Conservation (phyloP, 1,140 invertebrate species). For the Battus philenor region DNA sequence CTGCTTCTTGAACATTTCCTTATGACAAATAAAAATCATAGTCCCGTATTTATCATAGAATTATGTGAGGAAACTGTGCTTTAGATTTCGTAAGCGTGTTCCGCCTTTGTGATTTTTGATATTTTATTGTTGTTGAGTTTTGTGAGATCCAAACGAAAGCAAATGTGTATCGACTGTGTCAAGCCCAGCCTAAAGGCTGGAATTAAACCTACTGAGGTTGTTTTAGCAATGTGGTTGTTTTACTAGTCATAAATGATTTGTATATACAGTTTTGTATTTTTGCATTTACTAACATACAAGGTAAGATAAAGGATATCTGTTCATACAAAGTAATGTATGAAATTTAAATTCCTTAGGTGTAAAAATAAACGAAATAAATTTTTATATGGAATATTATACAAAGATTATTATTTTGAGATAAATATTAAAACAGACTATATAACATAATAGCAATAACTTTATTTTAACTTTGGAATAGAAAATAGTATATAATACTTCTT, state of each 20-base stretch:
- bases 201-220: constrained; percentile 28
- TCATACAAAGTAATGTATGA: constrained; percentile 32
- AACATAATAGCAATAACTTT: constrained; percentile 20
- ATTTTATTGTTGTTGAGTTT: constrained; percentile 38
- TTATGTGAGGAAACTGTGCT: constrained; percentile 17
- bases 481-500: constrained; percentile 28
- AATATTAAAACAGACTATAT: constrained; percentile 16
- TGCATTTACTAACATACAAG: constrained; percentile 43
- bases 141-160: constrained; percentile 37
- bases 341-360: constrained; percentile 44
- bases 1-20: constrained; percentile 1
- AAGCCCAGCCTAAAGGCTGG: constrained; percentile 19
- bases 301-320: constrained; percentile 54
- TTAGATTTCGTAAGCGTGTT: constrained; percentile 22
- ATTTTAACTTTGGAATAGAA: constrained; percentile 41
- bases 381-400: constrained; percentile 37
- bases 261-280: constrained; percentile 66
- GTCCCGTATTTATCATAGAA: constrained; percentile 8
- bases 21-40: constrained; percentile 12
- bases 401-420: constrained; percentile 30
- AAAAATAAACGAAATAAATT: constrained; percentile 28
- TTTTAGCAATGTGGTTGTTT: constrained; percentile 53
- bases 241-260: constrained; percentile 71
- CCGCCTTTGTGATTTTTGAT: constrained; percentile 38
- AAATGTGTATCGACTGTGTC: constrained; percentile 42